These are phyloP conservation scores for Tachycineta bicolor DNA, from an alignment of 2,113 vertebrate genomes.

Conservation along the genomic window DNA sequence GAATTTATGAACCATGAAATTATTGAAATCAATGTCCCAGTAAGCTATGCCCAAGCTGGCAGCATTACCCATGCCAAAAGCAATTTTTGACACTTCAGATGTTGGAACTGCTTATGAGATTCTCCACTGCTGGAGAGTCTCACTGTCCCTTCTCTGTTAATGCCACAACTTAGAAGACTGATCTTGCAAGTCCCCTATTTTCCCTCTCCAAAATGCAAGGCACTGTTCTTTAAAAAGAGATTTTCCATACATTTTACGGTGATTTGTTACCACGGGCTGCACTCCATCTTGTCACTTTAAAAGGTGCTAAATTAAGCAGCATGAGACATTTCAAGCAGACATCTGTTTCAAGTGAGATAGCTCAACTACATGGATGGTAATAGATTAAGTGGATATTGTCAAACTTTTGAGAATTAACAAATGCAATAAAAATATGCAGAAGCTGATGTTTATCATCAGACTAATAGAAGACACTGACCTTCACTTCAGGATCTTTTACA, in stretches of 20 bases:
- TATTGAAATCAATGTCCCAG: background rate
- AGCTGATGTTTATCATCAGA: background rate
- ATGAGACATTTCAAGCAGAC: background rate
- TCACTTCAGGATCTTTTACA: background rate
- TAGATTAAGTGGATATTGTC: background rate
- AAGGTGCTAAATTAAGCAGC: conserved; percentile 35
- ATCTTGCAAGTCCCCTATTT: background rate
- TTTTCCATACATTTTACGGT: background rate
- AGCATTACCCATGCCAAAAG: background rate
- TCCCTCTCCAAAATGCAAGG: background rate
- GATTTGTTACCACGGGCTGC: background rate
- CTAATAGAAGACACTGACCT: background rate
- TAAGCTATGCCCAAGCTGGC: background rate
- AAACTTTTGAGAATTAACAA: background rate
- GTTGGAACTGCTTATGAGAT: background rate
- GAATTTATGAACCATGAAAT: background rate
- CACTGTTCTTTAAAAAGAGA: background rate
- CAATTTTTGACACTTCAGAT: background rate
- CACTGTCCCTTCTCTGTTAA: background rate
- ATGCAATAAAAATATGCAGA: background rate
- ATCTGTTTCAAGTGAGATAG: conserved; percentile 12
- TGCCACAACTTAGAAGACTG: background rate
- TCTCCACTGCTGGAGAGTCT: background rate
- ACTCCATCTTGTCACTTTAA: background rate
- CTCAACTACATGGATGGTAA: background rate